A percentile compares a stretch with the other conserved stretches of the same genome.
Evolutionary conservation across 2,888 invertebrate species (phyloP).

Genomic region (Drosophila bunnanda): DNA sequence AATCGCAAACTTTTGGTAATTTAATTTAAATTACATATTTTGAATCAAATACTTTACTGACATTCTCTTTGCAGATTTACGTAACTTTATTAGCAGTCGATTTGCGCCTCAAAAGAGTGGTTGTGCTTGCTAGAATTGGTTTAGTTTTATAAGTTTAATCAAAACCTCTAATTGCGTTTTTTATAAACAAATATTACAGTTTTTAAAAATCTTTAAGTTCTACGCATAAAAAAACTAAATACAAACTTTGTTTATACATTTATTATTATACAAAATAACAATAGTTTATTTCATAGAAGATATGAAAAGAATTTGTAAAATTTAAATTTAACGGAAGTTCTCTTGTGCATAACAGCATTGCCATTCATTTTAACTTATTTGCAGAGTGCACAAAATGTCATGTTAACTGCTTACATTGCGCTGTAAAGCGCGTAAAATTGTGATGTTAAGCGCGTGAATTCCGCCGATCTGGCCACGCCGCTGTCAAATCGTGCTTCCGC

Average conservation of each 20-base stretch:
- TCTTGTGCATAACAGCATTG: not conserved
- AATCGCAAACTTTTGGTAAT: constrained; percentile 72
- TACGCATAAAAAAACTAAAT: not conserved
- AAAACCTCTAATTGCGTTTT: not conserved
- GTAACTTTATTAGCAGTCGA: constrained; percentile 58
- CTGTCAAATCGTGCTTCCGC: constrained; percentile 68
- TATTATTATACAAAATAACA: not conserved
- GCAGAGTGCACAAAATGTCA: not conserved
- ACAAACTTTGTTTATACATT: not conserved
- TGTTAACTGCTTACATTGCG: not conserved
- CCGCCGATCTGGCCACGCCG: constrained; percentile 46
- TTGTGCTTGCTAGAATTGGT: constrained; percentile 54
- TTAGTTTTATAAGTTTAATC: not conserved
- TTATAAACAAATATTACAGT: not conserved
- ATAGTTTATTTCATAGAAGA: not conserved
- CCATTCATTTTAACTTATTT: not conserved
- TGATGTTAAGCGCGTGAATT: constrained; percentile 23
- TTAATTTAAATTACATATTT: not conserved
- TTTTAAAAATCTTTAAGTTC: too few species aligned
- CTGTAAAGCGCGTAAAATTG: not conserved
- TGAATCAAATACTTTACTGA: not conserved
- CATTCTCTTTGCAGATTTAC: constrained; percentile 64
- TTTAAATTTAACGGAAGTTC: not conserved
- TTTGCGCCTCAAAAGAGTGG: constrained; percentile 51
- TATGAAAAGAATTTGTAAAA: too few species aligned